Percentiles rank a stretch among this genome's conserved stretches.
Conservation (phyloP, 92 coral and sea anemone species). For the Palythoa caribaeorum region DNA sequence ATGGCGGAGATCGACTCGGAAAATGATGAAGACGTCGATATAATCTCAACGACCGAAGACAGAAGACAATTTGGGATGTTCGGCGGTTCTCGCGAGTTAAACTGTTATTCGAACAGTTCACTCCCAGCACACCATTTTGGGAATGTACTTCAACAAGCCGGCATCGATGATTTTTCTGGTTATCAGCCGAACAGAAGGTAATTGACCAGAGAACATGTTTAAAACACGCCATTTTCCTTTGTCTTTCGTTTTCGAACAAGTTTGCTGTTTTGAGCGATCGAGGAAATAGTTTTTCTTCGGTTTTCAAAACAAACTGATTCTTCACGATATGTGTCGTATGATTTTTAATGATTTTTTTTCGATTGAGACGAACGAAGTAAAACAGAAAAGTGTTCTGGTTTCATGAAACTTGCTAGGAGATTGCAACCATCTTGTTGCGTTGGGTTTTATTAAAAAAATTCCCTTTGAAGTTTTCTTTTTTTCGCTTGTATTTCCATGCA, state of each 20-base stretch:
- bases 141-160: constrained; percentile 29
- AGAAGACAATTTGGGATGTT: constrained; percentile 27
- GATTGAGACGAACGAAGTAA: background rate
- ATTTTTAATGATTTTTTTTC: background rate
- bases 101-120: background rate
- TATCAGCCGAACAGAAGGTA: constrained; percentile 36
- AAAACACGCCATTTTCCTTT: constrained; percentile 46
- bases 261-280: background rate
- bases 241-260: constrained; percentile 25
- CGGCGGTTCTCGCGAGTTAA: constrained; percentile 11
- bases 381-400: background rate
- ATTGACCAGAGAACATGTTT: background rate
- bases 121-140: constrained; percentile 42
- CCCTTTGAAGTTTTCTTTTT: background rate
- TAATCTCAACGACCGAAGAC: constrained; percentile 35
- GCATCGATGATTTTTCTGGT: constrained; percentile 23
- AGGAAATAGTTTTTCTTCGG: background rate
- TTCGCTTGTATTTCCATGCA: background rate
- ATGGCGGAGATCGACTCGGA: constrained; percentile 52
- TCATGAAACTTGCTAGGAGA: background rate
- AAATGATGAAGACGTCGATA: constrained; percentile 45
- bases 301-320: background rate
- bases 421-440: background rate
- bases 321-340: background rate
- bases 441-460: background rate